A percentile compares a stretch with the other conserved stretches of the same genome.
Evolutionary conservation across 2,888 invertebrate genomes (phyloP).

Genomic region (Habroteleia sp.): DNA sequence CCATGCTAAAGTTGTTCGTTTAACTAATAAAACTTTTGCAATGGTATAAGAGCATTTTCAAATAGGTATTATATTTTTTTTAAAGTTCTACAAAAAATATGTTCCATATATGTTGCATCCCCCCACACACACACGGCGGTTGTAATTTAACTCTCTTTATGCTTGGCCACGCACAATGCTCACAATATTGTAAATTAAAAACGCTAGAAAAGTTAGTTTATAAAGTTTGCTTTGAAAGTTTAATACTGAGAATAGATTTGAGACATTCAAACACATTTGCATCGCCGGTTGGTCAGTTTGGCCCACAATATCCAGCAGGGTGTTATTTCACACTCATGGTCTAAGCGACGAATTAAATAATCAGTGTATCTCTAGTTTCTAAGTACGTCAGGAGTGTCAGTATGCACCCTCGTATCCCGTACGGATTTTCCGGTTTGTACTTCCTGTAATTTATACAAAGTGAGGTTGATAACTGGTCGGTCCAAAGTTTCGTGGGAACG

Average conservation of each 20-base stretch:
- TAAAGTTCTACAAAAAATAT: too few species aligned
- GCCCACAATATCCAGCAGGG: slow-evolving; percentile 5
- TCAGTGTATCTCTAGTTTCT: slow-evolving; percentile 64
- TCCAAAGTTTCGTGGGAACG: slow-evolving; percentile 10
- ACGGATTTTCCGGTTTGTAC: slow-evolving; percentile 62
- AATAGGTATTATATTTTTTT: too few species aligned
- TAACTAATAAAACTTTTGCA: too few species aligned
- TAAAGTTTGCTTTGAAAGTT: slow-evolving; percentile 7
- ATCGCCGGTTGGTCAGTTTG: slow-evolving; percentile 1
- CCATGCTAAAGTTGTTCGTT: too few species aligned
- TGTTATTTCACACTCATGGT: slow-evolving; percentile 38
- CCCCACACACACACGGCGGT: too few species aligned
- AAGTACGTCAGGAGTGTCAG: slow-evolving; percentile 37
- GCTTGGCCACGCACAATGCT: too few species aligned
- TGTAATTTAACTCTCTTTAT: too few species aligned
- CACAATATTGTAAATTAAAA: too few species aligned
- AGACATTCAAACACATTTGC: slow-evolving; percentile 14
- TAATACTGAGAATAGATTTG: slow-evolving; percentile 5
- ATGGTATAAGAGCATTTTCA: too few species aligned
- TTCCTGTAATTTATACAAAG: slow-evolving; percentile 54
- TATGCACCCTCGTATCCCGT: slow-evolving; percentile 44
- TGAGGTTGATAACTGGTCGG: slow-evolving; percentile 40
- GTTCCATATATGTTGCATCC: too few species aligned
- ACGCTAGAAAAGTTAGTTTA: too few species aligned
- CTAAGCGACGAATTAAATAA: slow-evolving; percentile 69